A percentile compares a stretch with the other conserved stretches of the same genome.
Evolutionary conservation across 2,113 vertebrate genomes (phyloP).

Genomic region (Suncus etruscus): DNA sequence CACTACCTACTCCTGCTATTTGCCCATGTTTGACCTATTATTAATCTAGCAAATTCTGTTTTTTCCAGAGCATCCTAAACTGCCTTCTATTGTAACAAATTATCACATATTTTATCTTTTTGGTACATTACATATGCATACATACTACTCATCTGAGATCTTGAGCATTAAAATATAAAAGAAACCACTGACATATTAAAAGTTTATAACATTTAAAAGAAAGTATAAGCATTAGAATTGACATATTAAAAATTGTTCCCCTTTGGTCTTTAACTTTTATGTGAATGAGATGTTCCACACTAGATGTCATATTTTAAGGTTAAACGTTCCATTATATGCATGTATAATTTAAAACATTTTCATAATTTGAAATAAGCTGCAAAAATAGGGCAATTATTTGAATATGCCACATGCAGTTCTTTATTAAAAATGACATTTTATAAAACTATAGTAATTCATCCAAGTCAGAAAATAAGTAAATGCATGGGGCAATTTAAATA

Average conservation of each 20-base stretch:
- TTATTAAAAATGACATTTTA: neutral
- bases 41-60: neutral
- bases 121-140: neutral
- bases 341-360: neutral
- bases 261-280: neutral
- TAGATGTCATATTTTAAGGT: neutral
- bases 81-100: constrained; percentile 58
- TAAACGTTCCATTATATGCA: neutral
- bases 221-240: neutral
- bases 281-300: neutral
- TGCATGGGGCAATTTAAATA: neutral
- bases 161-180: constrained; percentile 38
- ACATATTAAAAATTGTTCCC: constrained; percentile 5
- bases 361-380: constrained; percentile 17
- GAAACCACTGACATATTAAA: constrained; percentile 28
- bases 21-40: constrained; percentile 46
- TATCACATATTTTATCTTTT: neutral
- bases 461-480: neutral
- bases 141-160: neutral
- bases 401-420: neutral
- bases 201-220: constrained; percentile 5
- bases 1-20: neutral
- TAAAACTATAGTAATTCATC: neutral
- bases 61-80: constrained; percentile 34
- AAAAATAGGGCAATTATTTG: neutral